Evolutionary conservation across 2,888 invertebrate genomes (phyloP).

Genomic region (Cantharis flavilabris): DNA sequence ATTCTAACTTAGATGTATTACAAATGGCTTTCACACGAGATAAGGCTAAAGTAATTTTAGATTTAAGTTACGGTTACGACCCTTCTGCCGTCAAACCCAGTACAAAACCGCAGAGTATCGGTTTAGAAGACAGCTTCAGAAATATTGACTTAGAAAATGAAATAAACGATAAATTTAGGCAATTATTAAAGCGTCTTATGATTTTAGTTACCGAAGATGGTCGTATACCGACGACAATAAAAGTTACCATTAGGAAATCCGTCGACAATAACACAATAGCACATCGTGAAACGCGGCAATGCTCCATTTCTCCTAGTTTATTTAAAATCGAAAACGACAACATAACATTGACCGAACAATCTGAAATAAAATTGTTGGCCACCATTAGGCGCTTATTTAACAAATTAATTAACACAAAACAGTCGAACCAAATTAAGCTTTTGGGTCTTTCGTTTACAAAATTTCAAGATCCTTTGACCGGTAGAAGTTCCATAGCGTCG

Average conservation of each 20-base stretch:
- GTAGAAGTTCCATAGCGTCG: conserved; percentile 73
- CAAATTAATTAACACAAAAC: conserved; percentile 71
- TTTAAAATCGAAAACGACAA: conserved; percentile 55
- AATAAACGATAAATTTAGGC: conserved; percentile 72
- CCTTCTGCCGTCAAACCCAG: conserved; percentile 71
- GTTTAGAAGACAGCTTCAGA: conserved; percentile 79
- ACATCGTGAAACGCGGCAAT: conserved; percentile 76
- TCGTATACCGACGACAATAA: conserved; percentile 74
- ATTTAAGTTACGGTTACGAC: conserved; percentile 77
- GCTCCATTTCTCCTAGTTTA: conserved; percentile 70
- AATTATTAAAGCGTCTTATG: conserved; percentile 70
- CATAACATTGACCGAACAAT: conserved; percentile 57
- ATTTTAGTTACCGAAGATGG: conserved; percentile 78
- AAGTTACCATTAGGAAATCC: conserved; percentile 75
- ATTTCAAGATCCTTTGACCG: conserved; percentile 73
- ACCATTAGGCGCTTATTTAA: conserved; percentile 77
- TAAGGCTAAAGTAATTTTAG: conserved; percentile 70
- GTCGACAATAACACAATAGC: conserved; percentile 69
- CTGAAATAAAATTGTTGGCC: conserved; percentile 68
- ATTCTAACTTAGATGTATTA: conserved; percentile 62
- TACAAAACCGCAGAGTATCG: conserved; percentile 79
- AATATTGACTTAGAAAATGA: conserved; percentile 74
- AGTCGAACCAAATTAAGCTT: conserved; percentile 79
- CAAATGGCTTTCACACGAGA: conserved; percentile 65
- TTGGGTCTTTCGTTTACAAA: conserved; percentile 83